These are phyloP conservation scores for Papilio machaon DNA, from an alignment of 1,140 invertebrate species.

Conservation along the genomic window DNA sequence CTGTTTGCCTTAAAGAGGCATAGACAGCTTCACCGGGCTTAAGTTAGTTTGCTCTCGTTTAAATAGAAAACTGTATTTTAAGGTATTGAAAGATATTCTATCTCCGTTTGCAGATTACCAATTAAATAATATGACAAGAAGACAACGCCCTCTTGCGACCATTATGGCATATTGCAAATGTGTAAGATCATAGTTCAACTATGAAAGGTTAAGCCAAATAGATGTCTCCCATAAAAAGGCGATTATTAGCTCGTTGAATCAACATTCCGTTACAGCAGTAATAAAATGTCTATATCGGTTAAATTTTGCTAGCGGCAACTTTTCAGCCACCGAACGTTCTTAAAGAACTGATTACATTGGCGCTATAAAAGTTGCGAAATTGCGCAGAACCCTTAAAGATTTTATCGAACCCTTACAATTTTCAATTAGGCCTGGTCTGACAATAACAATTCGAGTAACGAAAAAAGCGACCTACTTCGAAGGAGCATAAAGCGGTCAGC, in stretches of 20 bases:
- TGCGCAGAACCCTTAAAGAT: conserved; percentile 39
- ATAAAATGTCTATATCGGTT: conserved; percentile 28
- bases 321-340: conserved; percentile 9
- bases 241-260: conserved; percentile 26
- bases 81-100: too few relatives aligned
- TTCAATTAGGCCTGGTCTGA: conserved; percentile 69
- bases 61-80: too few relatives aligned
- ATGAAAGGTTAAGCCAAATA: neutral
- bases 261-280: neutral
- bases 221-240: neutral
- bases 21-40: too few relatives aligned
- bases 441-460: conserved; percentile 71
- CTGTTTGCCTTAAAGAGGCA: too few relatives aligned
- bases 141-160: neutral
- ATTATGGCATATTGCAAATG: neutral
- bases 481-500: conserved; percentile 74
- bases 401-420: conserved; percentile 65
- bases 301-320: neutral
- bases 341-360: conserved; percentile 33
- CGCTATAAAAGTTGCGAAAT: conserved; percentile 53
- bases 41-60: too few relatives aligned
- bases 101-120: too few relatives aligned
- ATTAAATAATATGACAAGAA: neutral
- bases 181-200: neutral
- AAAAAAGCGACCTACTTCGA: conserved; percentile 52